These are phyloP conservation scores for Monopterus albus DNA, from an alignment of 2,113 vertebrate genomes.

Conservation along the genomic window DNA sequence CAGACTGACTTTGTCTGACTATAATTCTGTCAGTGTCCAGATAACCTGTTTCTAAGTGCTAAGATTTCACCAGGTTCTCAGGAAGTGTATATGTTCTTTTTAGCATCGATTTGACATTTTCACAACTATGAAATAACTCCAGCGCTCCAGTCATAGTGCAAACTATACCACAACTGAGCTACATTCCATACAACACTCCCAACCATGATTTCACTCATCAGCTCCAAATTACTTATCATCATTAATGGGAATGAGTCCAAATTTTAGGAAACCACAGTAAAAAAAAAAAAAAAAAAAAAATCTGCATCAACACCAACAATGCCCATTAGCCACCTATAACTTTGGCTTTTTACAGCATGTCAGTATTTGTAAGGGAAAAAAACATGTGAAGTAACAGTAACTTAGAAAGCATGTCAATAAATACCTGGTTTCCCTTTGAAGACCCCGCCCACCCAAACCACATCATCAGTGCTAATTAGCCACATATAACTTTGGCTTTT, in stretches of 20 bases:
- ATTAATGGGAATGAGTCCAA: slow-evolving; percentile 29
- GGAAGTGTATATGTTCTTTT: slow-evolving; percentile 23
- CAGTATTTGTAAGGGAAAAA: slow-evolving; percentile 38
- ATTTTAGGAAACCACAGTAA: slow-evolving; percentile 32
- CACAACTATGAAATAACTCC: slow-evolving; percentile 45
- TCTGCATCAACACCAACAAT: slow-evolving; percentile 38
- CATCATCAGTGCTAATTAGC: slow-evolving; percentile 79
- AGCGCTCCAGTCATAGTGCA: slow-evolving; percentile 72
- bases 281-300: slow-evolving; percentile 25
- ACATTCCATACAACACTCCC: slow-evolving; percentile 56
- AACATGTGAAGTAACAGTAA: slow-evolving; percentile 59
- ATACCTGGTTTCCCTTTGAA: slow-evolving; percentile 67
- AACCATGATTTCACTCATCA: slow-evolving; percentile 26
- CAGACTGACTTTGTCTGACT: neutral
- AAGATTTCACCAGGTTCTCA: too few relatives aligned
- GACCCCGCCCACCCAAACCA: slow-evolving; percentile 55
- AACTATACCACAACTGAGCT: slow-evolving; percentile 64
- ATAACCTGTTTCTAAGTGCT: too few relatives aligned
- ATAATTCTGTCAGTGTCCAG: too few relatives aligned
- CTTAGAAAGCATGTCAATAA: slow-evolving; percentile 71
- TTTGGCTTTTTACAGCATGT: slow-evolving; percentile 58
- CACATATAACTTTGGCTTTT: slow-evolving; percentile 64
- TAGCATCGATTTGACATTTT: slow-evolving; percentile 25
- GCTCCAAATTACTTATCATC: too few relatives aligned
- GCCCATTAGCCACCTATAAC: slow-evolving; percentile 56